These are phyloP conservation scores for Gryon sp. DNA, from an alignment of 1,140 invertebrate species.

Conservation along the genomic window DNA sequence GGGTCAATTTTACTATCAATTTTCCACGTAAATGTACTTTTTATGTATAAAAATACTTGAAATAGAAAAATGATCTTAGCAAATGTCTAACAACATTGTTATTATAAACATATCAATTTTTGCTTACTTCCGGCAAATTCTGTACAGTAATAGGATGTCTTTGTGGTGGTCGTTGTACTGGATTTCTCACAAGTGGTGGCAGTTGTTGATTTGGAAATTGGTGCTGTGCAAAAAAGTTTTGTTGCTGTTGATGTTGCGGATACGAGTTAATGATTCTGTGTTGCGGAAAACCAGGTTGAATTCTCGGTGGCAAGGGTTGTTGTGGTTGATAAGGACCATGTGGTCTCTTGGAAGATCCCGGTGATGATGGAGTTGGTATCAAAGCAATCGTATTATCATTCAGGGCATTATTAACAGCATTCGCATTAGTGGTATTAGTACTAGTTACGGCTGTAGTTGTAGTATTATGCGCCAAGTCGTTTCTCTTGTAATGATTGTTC, in stretches of 20 bases:
- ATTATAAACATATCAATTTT: neutral
- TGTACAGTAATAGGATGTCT: slow-evolving; percentile 74
- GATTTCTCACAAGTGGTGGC: slow-evolving; percentile 60
- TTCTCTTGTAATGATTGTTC: slow-evolving; percentile 77
- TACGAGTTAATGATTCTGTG: slow-evolving; percentile 79
- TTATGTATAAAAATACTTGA: too few species aligned
- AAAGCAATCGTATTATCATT: slow-evolving; percentile 7
- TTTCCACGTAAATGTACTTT: too few species aligned
- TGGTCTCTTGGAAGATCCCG: slow-evolving; percentile 72
- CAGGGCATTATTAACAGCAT: neutral
- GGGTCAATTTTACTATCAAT: too few species aligned
- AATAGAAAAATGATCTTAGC: too few species aligned
- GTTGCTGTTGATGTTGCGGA: slow-evolving; percentile 73
- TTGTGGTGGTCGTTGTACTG: slow-evolving; percentile 61
- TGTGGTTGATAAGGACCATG: slow-evolving; percentile 74
- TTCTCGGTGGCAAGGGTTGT: slow-evolving; percentile 74
- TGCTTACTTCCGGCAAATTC: slow-evolving; percentile 70
- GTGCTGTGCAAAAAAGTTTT: slow-evolving; percentile 70
- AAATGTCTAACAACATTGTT: neutral
- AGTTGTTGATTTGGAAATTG: slow-evolving; percentile 62
- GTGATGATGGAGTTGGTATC: slow-evolving; percentile 44
- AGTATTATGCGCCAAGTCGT: slow-evolving; percentile 67
- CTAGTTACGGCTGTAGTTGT: slow-evolving; percentile 34
- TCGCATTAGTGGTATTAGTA: too few species aligned
- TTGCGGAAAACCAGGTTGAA: slow-evolving; percentile 76